Evolutionary conservation across 2,797 vertebrate genomes (phyloP), one percentile per base, ranked within the genome.

Genomic region (Malurus leucopterus): DNA sequence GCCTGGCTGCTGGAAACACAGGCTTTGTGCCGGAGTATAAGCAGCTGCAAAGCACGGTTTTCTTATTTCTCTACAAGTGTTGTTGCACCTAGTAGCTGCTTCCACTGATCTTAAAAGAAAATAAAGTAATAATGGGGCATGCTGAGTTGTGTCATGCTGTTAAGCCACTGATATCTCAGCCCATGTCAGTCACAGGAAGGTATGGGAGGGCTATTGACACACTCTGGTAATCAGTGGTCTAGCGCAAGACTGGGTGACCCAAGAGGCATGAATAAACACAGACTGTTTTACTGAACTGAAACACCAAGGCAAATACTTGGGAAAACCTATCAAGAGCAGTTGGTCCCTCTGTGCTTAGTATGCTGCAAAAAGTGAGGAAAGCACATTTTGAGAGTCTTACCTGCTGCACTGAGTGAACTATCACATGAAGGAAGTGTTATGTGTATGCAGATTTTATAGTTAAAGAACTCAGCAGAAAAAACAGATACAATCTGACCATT

Each of bases 321-420:
- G 41, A 79, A 55, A 24, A 79, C 11, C 2, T 9, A 16, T 82
- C 44, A 51, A 43, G 23, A 63, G 20, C 40, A 69, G 21, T 54
- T 90, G 64, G 51, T 21, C 19, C 51, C 23, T 43, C 8, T 44
- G 14, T 32, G 29, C 68, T 58, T 44, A 21, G 23, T 43, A 8
- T 15, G 11, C 41, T 65, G 59, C 49, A 78, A n/a, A 72, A 88
- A 76, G 15, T 21, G 57, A 79, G 57, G 59, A 54, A 32, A 54
- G 24, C 16, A 27, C 20, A 2, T 2, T 1, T 19, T 0, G 0
- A 79, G 23, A 32, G n/a, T 51, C 22, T n/a, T 36, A 9, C 0
- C 0, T 72, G 55, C 59, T 51, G 6, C 30, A 34, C 34, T 46
- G 78, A 44, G 32, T 18, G 5, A 74, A 43, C 27, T 36, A 15